These are phyloP conservation scores for Eurystomus gularis DNA, from an alignment of 2,113 vertebrate genomes.

Conservation along the genomic window DNA sequence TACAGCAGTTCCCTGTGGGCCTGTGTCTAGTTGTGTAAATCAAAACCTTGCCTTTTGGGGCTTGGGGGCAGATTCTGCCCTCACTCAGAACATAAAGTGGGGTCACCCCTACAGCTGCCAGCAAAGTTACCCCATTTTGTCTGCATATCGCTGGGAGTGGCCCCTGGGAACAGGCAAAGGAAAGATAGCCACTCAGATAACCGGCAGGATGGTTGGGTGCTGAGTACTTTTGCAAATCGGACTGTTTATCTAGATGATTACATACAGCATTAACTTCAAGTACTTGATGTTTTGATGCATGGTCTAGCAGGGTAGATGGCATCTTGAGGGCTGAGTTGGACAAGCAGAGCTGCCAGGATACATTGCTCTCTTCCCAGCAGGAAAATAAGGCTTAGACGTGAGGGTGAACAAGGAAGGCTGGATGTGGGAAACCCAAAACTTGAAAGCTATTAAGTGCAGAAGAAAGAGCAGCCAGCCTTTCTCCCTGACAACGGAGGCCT, in stretches of 20 bases:
- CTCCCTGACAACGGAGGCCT: not conserved
- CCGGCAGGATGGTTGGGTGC: not conserved
- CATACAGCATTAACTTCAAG: not conserved
- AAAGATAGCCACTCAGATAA: not conserved
- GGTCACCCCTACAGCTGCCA: not conserved
- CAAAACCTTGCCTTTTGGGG: not conserved
- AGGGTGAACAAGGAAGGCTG: not conserved
- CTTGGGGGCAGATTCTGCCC: not conserved
- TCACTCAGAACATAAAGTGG: not conserved
- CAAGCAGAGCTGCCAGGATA: not conserved
- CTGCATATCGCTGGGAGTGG: not conserved
- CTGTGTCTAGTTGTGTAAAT: not conserved
- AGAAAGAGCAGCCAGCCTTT: not conserved
- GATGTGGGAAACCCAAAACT: not conserved
- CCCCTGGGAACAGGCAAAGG: not conserved
- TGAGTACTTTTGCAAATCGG: not conserved
- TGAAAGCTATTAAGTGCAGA: not conserved
- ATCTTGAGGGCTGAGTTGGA: not conserved
- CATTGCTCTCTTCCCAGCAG: not conserved
- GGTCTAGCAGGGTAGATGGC: not conserved
- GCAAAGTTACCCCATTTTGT: not conserved
- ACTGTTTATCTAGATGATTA: not conserved
- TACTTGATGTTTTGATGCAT: accelerated
- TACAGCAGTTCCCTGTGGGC: not conserved
- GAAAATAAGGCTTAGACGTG: not conserved